phyloP scores from a whole-genome alignment of 2,888 invertebrate species.

The Heliconius ethilla region DNA sequence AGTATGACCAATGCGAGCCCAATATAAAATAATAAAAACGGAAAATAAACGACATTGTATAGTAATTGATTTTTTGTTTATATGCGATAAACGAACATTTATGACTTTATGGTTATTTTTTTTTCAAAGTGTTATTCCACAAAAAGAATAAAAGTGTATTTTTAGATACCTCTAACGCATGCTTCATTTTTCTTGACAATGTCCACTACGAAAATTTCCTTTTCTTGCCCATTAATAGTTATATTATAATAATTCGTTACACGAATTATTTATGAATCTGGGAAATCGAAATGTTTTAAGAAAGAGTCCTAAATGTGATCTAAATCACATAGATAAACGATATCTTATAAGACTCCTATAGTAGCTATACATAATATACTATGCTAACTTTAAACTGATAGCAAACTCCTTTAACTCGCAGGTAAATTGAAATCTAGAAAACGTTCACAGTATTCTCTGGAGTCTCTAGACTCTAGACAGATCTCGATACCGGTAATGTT shows the following conservation, averaged over 20 bases:
- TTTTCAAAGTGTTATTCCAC: neutral
- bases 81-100: too few species aligned
- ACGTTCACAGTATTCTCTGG: constrained; percentile 10
- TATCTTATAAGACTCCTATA: neutral
- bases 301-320: too few species aligned
- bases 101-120: too few species aligned
- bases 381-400: neutral
- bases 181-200: too few species aligned
- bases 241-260: too few species aligned
- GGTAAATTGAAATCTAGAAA: constrained; percentile 15
- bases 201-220: too few species aligned
- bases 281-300: too few species aligned
- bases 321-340: too few species aligned
- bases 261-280: too few species aligned
- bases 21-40: constrained; percentile 3
- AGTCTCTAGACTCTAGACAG: constrained; percentile 24
- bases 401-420: neutral
- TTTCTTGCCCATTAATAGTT: too few species aligned
- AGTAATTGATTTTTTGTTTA: neutral
- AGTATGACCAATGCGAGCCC: neutral
- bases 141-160: too few species aligned
- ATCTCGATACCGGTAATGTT: constrained; percentile 34
- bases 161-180: too few species aligned
- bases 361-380: neutral
- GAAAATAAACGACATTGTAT: neutral